Percentiles rank a stretch among this genome's conserved stretches.
phyloP scores from a whole-genome alignment of 2,113 vertebrate genomes.

The Sinosuthora webbiana region DNA sequence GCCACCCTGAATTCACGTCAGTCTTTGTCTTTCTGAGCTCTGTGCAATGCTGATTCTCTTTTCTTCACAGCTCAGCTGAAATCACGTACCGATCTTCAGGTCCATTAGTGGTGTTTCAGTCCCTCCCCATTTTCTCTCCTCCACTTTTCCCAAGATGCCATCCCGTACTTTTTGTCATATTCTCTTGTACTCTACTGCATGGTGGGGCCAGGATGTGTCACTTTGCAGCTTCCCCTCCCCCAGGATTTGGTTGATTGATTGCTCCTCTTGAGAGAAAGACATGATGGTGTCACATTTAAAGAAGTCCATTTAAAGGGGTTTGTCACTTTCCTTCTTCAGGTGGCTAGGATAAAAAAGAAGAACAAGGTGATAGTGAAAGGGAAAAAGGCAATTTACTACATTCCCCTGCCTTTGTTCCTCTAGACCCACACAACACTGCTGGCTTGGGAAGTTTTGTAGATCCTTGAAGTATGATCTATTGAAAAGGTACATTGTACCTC shows the following conservation, averaged over 20 bases:
- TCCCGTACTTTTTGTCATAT: background rate
- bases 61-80: background rate
- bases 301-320: constrained; percentile 87
- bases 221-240: constrained; percentile 47
- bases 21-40: background rate
- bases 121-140: constrained; percentile 13
- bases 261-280: constrained; percentile 44
- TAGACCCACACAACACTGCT: background rate
- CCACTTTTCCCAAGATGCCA: constrained; percentile 31
- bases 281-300: background rate
- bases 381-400: background rate
- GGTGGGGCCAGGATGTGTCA: constrained; percentile 29
- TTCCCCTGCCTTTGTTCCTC: background rate
- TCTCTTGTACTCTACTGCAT: constrained; percentile 20
- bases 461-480: background rate
- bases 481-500: background rate
- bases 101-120: background rate
- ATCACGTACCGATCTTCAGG: background rate
- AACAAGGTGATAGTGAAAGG: background rate
- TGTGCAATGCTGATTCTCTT: background rate
- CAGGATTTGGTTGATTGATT: constrained; percentile 52
- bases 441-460: background rate
- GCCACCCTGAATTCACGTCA: background rate
- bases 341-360: constrained; percentile 78
- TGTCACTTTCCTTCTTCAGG: constrained; percentile 99